Conservation (phyloP, 2,113 vertebrate species). For the Parotia lawesii region DNA sequence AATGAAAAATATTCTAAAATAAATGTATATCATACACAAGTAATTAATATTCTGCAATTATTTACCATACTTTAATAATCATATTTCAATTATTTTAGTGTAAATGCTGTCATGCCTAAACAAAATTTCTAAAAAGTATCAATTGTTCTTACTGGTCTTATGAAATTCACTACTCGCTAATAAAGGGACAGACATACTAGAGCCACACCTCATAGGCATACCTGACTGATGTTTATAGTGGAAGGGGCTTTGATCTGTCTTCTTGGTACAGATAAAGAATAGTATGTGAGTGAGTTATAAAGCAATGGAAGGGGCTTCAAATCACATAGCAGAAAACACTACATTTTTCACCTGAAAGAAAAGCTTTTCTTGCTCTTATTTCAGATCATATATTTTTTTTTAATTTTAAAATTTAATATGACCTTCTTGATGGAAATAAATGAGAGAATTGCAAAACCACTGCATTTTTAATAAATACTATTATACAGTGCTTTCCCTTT, state of each 20-base stretch:
- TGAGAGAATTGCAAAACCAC: not conserved
- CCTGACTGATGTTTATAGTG: not conserved
- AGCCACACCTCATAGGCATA: not conserved
- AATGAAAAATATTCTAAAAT: not conserved
- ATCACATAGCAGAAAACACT: not conserved
- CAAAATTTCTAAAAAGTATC: not conserved
- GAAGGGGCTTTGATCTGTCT: not conserved
- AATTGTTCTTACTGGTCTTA: not conserved
- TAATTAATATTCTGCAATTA: not conserved
- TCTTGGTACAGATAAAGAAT: not conserved
- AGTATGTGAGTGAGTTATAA: not conserved
- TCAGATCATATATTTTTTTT: not conserved
- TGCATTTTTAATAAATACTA: not conserved
- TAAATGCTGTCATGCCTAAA: not conserved
- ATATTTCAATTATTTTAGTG: not conserved
- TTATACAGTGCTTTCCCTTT: not conserved
- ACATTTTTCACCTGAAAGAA: not conserved
- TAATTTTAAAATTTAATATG: not conserved
- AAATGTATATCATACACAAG: not conserved
- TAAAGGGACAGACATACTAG: not conserved
- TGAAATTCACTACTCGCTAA: not conserved
- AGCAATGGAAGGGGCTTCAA: not conserved
- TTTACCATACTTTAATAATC: not conserved
- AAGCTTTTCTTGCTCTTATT: not conserved
- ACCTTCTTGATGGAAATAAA: not conserved